A percentile compares a stretch with the other conserved stretches of the same genome.
These are phyloP conservation scores for Pandemis cinnamomeana DNA, from an alignment of 2,888 invertebrate species.

Conservation along the genomic window DNA sequence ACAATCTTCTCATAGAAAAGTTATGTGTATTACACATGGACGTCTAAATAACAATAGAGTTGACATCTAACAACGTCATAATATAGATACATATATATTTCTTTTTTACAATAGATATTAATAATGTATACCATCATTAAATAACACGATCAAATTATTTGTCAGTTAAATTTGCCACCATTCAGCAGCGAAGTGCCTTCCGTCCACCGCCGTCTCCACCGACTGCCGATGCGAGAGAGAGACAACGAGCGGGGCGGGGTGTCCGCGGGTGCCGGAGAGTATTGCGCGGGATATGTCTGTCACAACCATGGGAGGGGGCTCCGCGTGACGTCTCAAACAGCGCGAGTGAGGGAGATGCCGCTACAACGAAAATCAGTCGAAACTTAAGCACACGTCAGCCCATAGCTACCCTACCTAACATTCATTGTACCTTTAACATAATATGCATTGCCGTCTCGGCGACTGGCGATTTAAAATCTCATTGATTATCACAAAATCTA, in stretches of 20 bases:
- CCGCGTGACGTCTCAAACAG: constrained; percentile 61
- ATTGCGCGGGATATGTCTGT: constrained; percentile 74
- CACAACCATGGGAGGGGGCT: constrained; percentile 75
- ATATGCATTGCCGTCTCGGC: constrained; percentile 67
- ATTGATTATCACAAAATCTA: constrained; percentile 83
- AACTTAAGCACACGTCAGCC: constrained; percentile 72
- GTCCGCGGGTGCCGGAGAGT: constrained; percentile 6
- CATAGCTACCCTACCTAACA: constrained; percentile 61
- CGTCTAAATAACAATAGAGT: constrained; percentile 80
- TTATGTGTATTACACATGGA: constrained; percentile 84
- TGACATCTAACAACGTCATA: constrained; percentile 74
- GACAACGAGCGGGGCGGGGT: constrained; percentile 16
- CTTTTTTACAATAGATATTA: constrained; percentile 67
- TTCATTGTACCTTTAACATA: constrained; percentile 79
- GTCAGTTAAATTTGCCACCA: constrained; percentile 74
- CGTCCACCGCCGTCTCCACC: constrained; percentile 8
- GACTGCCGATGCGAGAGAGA: neutral
- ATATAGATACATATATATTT: constrained; percentile 47
- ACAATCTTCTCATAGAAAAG: constrained; percentile 81
- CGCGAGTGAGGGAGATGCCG: constrained; percentile 54
- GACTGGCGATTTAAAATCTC: constrained; percentile 79
- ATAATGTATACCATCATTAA: constrained; percentile 65
- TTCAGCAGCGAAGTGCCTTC: constrained; percentile 58
- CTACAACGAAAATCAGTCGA: constrained; percentile 66
- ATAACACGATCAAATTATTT: constrained; percentile 71